Percentiles rank a stretch among this genome's conserved stretches.
Conservation (phyloP, 2,113 vertebrate genomes). For the Microcebus murinus region DNA sequence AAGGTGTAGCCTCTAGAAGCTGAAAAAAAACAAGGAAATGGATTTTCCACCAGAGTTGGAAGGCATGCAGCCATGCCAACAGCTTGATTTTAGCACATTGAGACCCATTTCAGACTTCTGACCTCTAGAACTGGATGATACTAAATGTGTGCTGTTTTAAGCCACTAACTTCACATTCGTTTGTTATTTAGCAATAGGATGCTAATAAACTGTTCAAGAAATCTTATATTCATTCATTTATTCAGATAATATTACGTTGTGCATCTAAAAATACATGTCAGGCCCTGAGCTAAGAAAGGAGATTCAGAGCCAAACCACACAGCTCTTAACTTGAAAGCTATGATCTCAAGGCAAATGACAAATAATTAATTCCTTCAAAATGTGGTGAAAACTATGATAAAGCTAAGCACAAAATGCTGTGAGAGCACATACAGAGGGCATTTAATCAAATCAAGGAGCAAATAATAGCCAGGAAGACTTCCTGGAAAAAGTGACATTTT, state of each 20-base stretch:
- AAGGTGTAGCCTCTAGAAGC: background rate
- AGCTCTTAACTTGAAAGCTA: background rate
- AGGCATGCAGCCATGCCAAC: background rate
- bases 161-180: background rate
- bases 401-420: background rate
- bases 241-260: background rate
- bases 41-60: background rate
- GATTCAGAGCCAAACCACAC: background rate
- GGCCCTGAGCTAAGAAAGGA: background rate
- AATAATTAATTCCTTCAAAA: background rate
- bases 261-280: background rate
- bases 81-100: background rate
- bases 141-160: background rate
- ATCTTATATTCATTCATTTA: background rate
- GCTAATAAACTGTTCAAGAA: background rate
- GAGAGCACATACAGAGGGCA: background rate
- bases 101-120: background rate
- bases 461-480: background rate
- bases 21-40: background rate
- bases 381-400: background rate
- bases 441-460: background rate
- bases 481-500: conserved; percentile 12
- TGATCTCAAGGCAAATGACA: background rate
- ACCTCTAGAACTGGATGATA: background rate
- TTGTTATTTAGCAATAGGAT: background rate